Evolutionary conservation across 2,797 vertebrate species (phyloP), one percentile per base, ranked within the genome.

Genomic region (Paramormyrops hopkinsi): DNA sequence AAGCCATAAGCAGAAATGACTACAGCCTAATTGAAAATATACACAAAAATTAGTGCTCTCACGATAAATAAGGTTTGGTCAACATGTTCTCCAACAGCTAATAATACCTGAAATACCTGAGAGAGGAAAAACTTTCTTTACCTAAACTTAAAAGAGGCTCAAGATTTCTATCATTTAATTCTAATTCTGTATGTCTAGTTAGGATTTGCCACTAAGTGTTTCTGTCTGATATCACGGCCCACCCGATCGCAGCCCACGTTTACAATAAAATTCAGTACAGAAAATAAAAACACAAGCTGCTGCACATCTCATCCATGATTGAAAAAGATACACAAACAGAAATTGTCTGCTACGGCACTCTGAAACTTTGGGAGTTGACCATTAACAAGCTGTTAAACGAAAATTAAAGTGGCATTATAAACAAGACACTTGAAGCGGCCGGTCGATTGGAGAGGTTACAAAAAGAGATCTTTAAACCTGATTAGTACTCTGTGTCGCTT

Each of bases 391-490:
- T 90, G 76, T 85, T 65, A 91, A 90, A 88, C 88, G 91, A 93
- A 91, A 94, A 91, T 89, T 88, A 86, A 90, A 87, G 90, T 82
- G 89, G 89, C 76, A 73, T 79, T 90, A 91, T 89, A 89, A 90
- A 93, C 91, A 91, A 87, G 91, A 91, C 92, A 92, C 93, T 94
- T 94, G 91, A 94, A 94, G 94, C 90, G 82, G 41, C 33, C 87
- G 89, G 94, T 92, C 93, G 93, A 95, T 94, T 91, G 69, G 79
- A 69, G 88, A 90, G 91, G 92, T 91, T 93, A 91, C 50, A 92
- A 94, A 94, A 93, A 90, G 92, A 91, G 88, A 93, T 93, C 91
- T 88, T 85, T 88, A 93, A 91, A 91, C 91, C 92, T 91, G 91
- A 93, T 91, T 92, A 91, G 92, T 90, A 89, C 92, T 92, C 86